A percentile compares a stretch with the other conserved stretches of the same genome.
These are phyloP conservation scores for Craterocephalus amniculus DNA, from an alignment of 2,797 vertebrate species.

Conservation along the genomic window DNA sequence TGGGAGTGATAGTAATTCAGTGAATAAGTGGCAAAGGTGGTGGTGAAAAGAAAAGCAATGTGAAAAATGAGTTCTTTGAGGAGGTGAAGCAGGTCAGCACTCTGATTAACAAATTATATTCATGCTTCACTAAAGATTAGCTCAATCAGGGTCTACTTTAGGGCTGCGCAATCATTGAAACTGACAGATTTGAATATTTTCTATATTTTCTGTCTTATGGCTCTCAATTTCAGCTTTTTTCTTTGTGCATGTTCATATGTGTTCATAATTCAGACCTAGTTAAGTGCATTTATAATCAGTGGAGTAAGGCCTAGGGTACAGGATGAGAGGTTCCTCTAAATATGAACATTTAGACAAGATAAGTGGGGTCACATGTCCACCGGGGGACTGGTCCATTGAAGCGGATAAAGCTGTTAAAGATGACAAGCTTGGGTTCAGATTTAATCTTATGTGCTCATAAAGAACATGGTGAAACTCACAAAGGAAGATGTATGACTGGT, in stretches of 20 bases:
- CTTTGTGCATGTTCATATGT: conserved; percentile 17
- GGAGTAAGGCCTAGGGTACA: conserved; percentile 24
- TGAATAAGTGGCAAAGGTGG: conserved; percentile 24
- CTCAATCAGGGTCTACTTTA: conserved; percentile 37
- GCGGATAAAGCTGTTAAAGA: too few relatives aligned
- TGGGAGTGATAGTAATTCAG: conserved; percentile 22
- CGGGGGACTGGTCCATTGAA: too few relatives aligned
- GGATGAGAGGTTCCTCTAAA: neutral
- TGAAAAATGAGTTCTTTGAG: conserved; percentile 49
- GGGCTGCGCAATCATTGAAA: neutral
- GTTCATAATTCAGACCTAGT: conserved; percentile 19
- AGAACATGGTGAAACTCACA: too few relatives aligned
- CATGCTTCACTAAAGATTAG: conserved; percentile 60
- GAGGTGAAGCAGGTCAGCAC: conserved; percentile 50
- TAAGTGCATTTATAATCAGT: conserved; percentile 33
- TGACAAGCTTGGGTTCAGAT: too few relatives aligned
- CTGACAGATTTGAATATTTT: too few relatives aligned
- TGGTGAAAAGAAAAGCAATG: conserved; percentile 29
- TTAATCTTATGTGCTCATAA: too few relatives aligned
- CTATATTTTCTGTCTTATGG: too few relatives aligned
- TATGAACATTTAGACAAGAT: too few relatives aligned
- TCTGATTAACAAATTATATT: conserved; percentile 65
- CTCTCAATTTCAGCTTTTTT: conserved; percentile 1
- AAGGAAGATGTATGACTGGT: neutral
- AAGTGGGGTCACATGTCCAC: too few relatives aligned